Conservation (phyloP, 1,140 invertebrate genomes). For the Periplaneta americana region DNA sequence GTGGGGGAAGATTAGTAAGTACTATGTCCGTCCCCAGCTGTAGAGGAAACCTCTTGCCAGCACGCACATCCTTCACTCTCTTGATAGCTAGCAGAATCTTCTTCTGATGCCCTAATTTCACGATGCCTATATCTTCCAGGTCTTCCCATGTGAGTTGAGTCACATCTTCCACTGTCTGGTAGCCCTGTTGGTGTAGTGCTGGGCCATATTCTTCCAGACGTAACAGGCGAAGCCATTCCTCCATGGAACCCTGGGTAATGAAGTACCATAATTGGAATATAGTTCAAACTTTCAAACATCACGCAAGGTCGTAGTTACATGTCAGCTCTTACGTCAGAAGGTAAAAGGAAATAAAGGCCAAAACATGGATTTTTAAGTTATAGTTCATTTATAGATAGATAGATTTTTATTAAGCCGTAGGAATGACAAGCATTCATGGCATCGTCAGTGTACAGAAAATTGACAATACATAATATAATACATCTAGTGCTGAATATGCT, state of each 20-base stretch:
- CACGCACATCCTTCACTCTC: constrained; percentile 88
- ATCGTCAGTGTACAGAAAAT: no score
- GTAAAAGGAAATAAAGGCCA: no score
- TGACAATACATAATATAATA: no score
- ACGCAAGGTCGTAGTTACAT: not conserved
- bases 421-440: no score
- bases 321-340: no score
- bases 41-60: constrained; percentile 67
- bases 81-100: constrained; percentile 96
- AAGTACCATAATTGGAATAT: not conserved
- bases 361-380: no score
- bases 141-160: constrained; percentile 97
- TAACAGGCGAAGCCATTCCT: constrained; percentile 89
- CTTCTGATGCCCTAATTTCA: constrained; percentile 94
- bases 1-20: not conserved
- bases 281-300: not conserved
- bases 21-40: not conserved
- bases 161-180: constrained; percentile 86
- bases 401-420: no score
- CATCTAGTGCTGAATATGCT: no score
- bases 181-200: constrained; percentile 86
- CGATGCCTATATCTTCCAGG: constrained; percentile 97
- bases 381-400: no score
- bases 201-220: constrained; percentile 88
- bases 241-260: constrained; percentile 66